Conservation (phyloP, 1,140 invertebrate species). For the Dryas iulia region DNA sequence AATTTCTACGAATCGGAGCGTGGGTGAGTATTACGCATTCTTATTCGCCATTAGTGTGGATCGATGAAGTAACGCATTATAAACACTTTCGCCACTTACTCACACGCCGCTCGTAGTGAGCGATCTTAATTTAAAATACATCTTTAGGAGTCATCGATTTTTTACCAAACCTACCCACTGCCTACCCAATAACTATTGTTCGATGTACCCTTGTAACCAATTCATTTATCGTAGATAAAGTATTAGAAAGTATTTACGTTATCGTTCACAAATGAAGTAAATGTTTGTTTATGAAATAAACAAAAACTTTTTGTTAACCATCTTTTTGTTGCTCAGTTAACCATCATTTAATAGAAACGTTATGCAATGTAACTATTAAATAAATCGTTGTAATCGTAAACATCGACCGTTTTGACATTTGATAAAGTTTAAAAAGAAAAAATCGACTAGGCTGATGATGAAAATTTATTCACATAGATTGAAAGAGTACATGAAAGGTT, state of each 20-base stretch:
- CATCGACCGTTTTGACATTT: not conserved
- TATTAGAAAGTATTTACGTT: no score
- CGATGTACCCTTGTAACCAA: no score
- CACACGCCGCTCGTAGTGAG: not conserved
- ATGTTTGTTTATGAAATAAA: not conserved
- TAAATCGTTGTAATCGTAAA: not conserved
- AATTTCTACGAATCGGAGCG: conserved; percentile 65
- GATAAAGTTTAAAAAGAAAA: not conserved
- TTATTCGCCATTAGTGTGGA: conserved; percentile 59
- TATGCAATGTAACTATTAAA: not conserved
- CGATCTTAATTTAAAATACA: no score
- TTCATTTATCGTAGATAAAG: not conserved
- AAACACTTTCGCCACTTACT: conserved; percentile 62
- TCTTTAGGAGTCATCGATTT: no score
- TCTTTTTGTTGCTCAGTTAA: not conserved
- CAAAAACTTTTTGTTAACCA: not conserved
- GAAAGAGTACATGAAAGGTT: no score
- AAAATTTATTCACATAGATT: no score
- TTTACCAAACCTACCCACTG: no score
- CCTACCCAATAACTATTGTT: no score
- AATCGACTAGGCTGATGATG: not conserved
- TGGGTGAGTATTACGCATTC: conserved; percentile 63
- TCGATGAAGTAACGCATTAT: conserved; percentile 61
- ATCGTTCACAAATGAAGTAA: not conserved
- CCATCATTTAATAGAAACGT: not conserved